Base-by-base conservation (phyloP, 2,888 invertebrate genomes). In the Cephus nigrinus region DNA sequence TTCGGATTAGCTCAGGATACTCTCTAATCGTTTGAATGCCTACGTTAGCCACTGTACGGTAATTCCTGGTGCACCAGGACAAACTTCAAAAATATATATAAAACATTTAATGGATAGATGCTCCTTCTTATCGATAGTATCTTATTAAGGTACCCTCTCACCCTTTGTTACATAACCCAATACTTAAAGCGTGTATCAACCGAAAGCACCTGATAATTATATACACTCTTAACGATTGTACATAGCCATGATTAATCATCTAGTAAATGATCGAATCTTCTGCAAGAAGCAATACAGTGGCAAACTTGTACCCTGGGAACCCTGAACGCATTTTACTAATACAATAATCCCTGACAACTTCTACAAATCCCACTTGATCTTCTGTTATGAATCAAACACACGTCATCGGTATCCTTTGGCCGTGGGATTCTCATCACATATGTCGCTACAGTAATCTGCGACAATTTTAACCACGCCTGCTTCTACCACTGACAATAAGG, bases 351-450 rank as follows among this genome's bases (percentile, higher is more conserved):
- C 31, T 71, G 33, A 33, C 81, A 82, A 86, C 85, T 88, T 88
- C 82, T 82, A 84, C 85, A 88, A 90, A 90, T 89, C 90, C 89
- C 79, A 82, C 86, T 86, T 87, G 88, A 90, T 87, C 88, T 84
- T 80, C 76, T 81, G 86, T 88, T 88, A 88, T 88, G 87, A 88
- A 89, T 89, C 88, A 89, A 89, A 88, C 87, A 88, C 89, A 81
- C 88, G 55, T 55, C 55, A 55, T 55, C 55, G 23, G 55, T 55
- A 55, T 23, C 55, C 23, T 23, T 23, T 23, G 55, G 23, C 78
- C 75, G 76, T 82, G 79, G 81, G 81, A 83, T 82, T 80, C 81
- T 78, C 80, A 35, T 75, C 2, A 15, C 55, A 55, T 23, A 55
- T 55, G 55, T 55, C 23, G 23, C 23, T 9, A 23, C 23, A 23